These are phyloP conservation scores for Matsumyia berberina DNA, from an alignment of 2,888 invertebrate species.

Conservation along the genomic window DNA sequence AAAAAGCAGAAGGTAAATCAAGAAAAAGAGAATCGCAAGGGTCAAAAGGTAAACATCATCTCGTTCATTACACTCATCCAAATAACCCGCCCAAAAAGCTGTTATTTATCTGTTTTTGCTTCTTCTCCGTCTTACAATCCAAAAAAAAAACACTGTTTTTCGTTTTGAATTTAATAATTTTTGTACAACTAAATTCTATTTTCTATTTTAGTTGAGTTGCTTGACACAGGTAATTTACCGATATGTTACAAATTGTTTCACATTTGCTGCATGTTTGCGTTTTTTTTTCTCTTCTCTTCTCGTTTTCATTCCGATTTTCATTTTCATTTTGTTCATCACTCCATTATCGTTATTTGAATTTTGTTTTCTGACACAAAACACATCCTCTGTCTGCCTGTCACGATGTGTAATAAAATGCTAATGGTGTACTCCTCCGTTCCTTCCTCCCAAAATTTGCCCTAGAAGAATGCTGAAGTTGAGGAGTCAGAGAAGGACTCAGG, in stretches of 20 bases:
- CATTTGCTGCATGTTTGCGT: conserved; percentile 35
- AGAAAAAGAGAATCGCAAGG: conserved; percentile 85
- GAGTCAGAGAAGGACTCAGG: conserved; percentile 86
- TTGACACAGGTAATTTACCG: conserved; percentile 74
- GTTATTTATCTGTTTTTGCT: conserved; percentile 23
- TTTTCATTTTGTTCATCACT: conserved; percentile 63
- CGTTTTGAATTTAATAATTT: conserved; percentile 9
- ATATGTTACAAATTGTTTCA: conserved; percentile 24
- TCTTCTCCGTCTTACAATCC: conserved; percentile 32
- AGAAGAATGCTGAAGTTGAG: conserved; percentile 83
- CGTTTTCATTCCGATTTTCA: conserved; percentile 15
- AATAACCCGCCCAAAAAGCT: conserved; percentile 22
- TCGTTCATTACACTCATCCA: conserved; percentile 76
- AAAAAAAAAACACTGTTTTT: conserved; percentile 20
- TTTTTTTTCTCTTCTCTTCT: conserved; percentile 7
- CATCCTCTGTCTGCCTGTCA: conserved; percentile 40
- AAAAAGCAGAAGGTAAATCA: conserved; percentile 85
- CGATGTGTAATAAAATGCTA: conserved; percentile 35
- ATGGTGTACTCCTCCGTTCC: conserved; percentile 30
- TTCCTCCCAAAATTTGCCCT: conserved; percentile 29
- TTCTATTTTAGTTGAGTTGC: conserved; percentile 73
- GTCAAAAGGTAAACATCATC: conserved; percentile 84
- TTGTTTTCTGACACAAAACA: conserved; percentile 42
- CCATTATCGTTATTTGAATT: conserved; percentile 52
- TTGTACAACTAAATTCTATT: conserved; percentile 35